Evolutionary conservation across 2,888 invertebrate species (phyloP).

Genomic region (Aquatica leii): DNA sequence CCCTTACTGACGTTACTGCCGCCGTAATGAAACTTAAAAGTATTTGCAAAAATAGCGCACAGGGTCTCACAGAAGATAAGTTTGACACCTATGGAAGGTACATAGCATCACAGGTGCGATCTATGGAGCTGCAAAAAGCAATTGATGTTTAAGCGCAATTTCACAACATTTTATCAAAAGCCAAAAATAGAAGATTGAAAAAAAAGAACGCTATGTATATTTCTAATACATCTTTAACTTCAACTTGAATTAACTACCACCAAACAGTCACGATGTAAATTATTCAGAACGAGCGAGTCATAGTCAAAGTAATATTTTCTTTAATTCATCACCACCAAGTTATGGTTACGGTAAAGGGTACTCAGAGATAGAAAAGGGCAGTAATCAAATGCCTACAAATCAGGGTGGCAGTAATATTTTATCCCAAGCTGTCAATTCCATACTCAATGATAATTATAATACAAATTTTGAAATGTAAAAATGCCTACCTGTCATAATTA

Average conservation of each 20-base stretch:
- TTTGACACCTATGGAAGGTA: too few relatives aligned
- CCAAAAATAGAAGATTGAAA: not conserved
- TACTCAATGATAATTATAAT: too few relatives aligned
- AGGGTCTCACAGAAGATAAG: not conserved
- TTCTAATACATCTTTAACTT: too few relatives aligned
- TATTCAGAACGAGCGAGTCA: too few relatives aligned
- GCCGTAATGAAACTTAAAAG: not conserved
- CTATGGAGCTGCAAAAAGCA: not conserved
- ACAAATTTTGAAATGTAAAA: too few relatives aligned
- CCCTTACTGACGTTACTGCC: not conserved
- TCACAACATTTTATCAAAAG: not conserved
- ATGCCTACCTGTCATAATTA: not conserved
- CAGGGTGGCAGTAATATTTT: not conserved
- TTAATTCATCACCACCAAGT: too few relatives aligned
- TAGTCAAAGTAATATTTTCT: too few relatives aligned
- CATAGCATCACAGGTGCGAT: not conserved
- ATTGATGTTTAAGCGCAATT: not conserved
- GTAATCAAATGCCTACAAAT: not conserved
- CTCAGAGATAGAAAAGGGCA: not conserved
- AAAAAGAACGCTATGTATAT: not conserved
- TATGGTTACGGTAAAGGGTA: not conserved
- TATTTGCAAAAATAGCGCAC: not conserved
- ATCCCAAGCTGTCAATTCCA: not conserved
- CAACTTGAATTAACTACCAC: too few relatives aligned
- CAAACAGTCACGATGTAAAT: too few relatives aligned